Evolutionary conservation across 2,113 vertebrate genomes (phyloP).

Genomic region (Hydropotes inermis): DNA sequence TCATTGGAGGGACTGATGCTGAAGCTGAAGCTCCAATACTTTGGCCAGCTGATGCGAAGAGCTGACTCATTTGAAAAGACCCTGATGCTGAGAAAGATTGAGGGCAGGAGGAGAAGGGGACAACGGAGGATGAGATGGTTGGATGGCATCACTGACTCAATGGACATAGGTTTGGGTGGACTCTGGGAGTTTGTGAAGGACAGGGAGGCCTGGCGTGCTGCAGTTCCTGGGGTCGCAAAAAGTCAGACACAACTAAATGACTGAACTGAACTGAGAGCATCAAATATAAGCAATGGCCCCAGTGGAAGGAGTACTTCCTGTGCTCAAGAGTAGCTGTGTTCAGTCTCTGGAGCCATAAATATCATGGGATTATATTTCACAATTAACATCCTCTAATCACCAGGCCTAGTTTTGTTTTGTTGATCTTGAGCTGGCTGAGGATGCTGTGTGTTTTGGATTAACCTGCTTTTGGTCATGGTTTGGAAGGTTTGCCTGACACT

Average conservation of each 20-base stretch:
- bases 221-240: neutral
- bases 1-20: neutral
- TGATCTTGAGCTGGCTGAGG: constrained; percentile 31
- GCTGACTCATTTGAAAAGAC: neutral
- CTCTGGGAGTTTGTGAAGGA: neutral
- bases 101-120: neutral
- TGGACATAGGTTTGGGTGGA: neutral
- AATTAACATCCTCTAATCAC: neutral
- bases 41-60: neutral
- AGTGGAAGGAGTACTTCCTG: neutral
- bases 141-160: neutral
- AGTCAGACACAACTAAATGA: neutral
- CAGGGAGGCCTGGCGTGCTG: neutral
- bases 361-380: constrained; percentile 10
- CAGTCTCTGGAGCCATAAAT: neutral
- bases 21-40: neutral
- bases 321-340: neutral
- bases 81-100: neutral
- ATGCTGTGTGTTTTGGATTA: constrained; percentile 47
- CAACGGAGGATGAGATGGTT: neutral
- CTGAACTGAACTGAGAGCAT: neutral
- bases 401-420: neutral
- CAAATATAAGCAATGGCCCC: neutral
- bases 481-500: constrained; percentile 36
- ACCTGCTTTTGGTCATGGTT: neutral